A percentile compares a stretch with the other conserved stretches of the same genome.
These are phyloP conservation scores for Cecropterus lyciades DNA, from an alignment of 1,140 invertebrate species.

Conservation along the genomic window DNA sequence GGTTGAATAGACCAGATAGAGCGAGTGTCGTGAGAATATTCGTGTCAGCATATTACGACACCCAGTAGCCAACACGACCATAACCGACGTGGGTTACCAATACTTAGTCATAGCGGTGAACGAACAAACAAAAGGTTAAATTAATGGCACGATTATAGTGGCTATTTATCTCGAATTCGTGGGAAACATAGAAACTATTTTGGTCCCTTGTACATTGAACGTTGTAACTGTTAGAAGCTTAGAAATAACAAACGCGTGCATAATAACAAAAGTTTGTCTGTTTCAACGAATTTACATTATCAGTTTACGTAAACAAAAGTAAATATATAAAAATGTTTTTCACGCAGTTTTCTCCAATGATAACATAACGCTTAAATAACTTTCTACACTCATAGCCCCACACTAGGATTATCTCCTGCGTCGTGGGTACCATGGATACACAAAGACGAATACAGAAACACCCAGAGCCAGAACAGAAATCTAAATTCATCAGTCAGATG, in stretches of 20 bases:
- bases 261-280: no score
- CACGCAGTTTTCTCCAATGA: no score
- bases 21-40: constrained; percentile 57
- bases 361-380: no score
- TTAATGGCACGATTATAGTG: constrained; percentile 33
- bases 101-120: constrained; percentile 37
- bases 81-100: constrained; percentile 56
- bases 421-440: no score
- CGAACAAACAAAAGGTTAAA: constrained; percentile 29
- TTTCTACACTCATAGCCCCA: no score
- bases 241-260: neutral
- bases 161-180: constrained; percentile 30
- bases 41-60: constrained; percentile 45
- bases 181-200: constrained; percentile 33
- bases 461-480: no score
- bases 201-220: constrained; percentile 14
- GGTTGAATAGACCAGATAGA: constrained; percentile 40
- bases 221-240: neutral
- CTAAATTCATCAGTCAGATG: no score
- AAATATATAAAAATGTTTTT: no score
- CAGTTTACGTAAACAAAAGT: no score
- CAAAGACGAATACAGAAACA: no score
- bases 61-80: constrained; percentile 17
- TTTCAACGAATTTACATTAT: no score
- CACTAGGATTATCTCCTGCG: no score